Evolutionary conservation across 2,113 vertebrate genomes (phyloP), one percentile per base, ranked within the genome.

Genomic region (Helogale parvula): DNA sequence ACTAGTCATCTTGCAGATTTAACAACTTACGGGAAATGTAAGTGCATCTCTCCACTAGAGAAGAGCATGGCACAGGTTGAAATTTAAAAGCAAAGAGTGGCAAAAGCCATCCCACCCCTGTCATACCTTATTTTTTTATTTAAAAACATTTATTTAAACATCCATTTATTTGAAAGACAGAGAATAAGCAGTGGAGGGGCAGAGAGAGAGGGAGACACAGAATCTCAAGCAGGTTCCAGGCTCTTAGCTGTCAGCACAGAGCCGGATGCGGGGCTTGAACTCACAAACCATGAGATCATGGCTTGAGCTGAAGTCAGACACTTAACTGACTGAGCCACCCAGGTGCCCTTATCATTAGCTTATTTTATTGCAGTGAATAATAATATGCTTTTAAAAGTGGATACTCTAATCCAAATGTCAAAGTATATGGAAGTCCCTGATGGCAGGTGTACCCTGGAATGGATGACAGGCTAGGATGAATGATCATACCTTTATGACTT

Each of bases 331-430:
- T 60, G 57, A 23, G 21, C 57, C 57, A 60, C 57, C 57, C 21
- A 60, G 57, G 57, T 5, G 2, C 57, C 21, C 21, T 7, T 60
- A 60, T 25, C 15, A 50, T 65, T 65, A 68, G 77, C 1, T 79
- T 93, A 79, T 66, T 92, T 81, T 80, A 83, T 25, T 83, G 25
- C 21, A 60, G 33, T 2, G 33, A 79, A 72, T 71, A 74, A 87
- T 35, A 71, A 47, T 88, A 71, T 13, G 82, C 82, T 96, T 87
- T 79, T 74, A 88, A 93, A 95, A 68, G 54, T 84, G 41, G 63
- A 68, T 74, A 71, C 12, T 88, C 69, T 85, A 17, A 57, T 69
- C 95, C 71, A 94, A 27, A 52, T 76, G 38, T 87, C 81, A 92
- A 15, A 83, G 35, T 41, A 33, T 47, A 11, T 80, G 47, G 63